These are phyloP conservation scores for Camponotus vicinus DNA, from an alignment of 1,140 invertebrate species.

Conservation along the genomic window DNA sequence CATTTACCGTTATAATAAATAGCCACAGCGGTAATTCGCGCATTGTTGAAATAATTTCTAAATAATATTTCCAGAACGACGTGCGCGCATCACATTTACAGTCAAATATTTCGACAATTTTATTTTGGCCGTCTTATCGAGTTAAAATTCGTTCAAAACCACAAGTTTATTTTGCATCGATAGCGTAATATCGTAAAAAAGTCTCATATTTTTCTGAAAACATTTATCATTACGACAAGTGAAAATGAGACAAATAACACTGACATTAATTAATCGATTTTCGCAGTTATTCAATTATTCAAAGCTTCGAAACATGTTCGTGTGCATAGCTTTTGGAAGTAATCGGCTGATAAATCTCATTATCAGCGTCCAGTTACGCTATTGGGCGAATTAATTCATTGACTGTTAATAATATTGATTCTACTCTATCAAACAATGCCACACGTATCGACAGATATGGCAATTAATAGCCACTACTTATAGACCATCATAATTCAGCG, in stretches of 20 bases:
- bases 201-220: neutral
- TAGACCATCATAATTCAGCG: constrained; percentile 46
- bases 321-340: constrained; percentile 42
- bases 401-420: constrained; percentile 64
- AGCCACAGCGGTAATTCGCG: constrained; percentile 3
- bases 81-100: neutral
- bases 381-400: constrained; percentile 60
- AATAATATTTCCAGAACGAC: constrained; percentile 25
- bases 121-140: neutral
- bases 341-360: constrained; percentile 60
- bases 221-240: constrained; percentile 4
- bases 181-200: neutral
- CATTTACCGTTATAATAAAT: neutral
- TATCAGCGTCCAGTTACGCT: constrained; percentile 49
- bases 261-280: constrained; percentile 57
- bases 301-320: constrained; percentile 26
- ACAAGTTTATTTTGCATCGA: neutral
- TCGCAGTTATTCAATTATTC: constrained; percentile 44
- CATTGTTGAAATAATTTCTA: constrained; percentile 35
- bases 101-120: constrained; percentile 33
- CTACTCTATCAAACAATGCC: constrained; percentile 61
- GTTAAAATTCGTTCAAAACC: neutral
- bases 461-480: constrained; percentile 54
- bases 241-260: neutral
- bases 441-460: constrained; percentile 52